phyloP scores from a whole-genome alignment of 2,797 vertebrate species.

The Hirundo rustica region DNA sequence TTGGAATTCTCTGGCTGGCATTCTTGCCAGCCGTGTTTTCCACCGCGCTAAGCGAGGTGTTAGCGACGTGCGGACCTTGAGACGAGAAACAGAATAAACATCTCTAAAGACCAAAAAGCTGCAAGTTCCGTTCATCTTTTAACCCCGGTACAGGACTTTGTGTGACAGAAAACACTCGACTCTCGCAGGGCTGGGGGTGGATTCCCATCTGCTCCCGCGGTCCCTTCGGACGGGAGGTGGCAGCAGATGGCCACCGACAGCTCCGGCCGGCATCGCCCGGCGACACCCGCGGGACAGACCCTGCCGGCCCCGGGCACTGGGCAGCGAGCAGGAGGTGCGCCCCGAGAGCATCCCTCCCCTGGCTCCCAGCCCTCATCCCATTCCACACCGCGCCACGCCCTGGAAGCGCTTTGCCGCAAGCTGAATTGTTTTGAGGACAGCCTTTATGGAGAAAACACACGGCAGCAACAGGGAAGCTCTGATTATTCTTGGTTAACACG shows the following conservation, averaged over 20 bases:
- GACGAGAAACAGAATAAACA: no score
- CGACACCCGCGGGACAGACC: background rate
- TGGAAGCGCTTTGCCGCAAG: background rate
- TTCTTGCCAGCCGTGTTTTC: no score
- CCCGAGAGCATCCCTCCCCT: background rate
- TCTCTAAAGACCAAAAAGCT: no score
- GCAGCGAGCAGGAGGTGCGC: background rate
- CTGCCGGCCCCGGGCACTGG: background rate
- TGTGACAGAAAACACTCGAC: no score
- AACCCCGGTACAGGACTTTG: no score
- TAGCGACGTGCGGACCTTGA: no score
- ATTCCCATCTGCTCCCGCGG: background rate
- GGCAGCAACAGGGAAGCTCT: background rate
- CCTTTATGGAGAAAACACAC: background rate
- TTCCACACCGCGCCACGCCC: background rate
- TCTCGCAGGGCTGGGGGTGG: background rate
- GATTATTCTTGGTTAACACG: slow-evolving; percentile 19
- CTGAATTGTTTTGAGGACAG: background rate
- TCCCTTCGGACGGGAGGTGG: slow-evolving; percentile 52
- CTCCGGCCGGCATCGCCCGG: background rate
- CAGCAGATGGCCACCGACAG: slow-evolving; percentile 37
- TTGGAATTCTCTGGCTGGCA: no score
- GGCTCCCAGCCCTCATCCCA: background rate
- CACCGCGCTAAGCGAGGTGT: no score
- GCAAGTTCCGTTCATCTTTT: no score